phyloP scores from a whole-genome alignment of 2,888 invertebrate species.

The Limnephilus lunatus region DNA sequence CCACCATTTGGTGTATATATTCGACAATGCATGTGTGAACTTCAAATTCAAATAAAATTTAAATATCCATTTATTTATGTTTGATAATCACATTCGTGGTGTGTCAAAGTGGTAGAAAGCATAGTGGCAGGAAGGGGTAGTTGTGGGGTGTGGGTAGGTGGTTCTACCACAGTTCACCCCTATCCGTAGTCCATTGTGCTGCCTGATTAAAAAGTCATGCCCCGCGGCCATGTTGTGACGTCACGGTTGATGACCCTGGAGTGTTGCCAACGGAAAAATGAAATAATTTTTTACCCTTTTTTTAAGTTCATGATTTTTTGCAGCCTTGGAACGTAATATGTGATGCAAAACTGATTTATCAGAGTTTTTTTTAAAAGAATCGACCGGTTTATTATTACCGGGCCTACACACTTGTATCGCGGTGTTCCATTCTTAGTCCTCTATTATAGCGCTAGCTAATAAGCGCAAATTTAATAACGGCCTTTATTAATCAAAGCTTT shows the following conservation, averaged over 20 bases:
- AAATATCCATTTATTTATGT: not conserved
- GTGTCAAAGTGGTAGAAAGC: not conserved
- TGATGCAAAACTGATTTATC: not conserved
- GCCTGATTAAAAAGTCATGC: constrained; percentile 65
- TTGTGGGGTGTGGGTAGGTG: not conserved
- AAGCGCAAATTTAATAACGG: too few species aligned
- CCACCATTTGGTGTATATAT: too few species aligned
- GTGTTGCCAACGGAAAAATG: constrained; percentile 5
- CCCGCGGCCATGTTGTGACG: constrained; percentile 50
- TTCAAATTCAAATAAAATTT: too few species aligned
- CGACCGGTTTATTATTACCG: too few species aligned
- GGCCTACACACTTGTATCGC: too few species aligned
- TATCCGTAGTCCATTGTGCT: constrained; percentile 53
- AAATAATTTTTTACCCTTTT: not conserved
- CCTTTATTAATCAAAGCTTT: too few species aligned
- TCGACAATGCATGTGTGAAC: too few species aligned
- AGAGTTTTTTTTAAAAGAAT: too few species aligned
- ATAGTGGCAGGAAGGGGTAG: not conserved
- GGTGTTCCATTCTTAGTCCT: too few species aligned
- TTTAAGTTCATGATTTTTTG: not conserved
- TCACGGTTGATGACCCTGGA: constrained; percentile 35
- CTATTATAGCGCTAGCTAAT: too few species aligned
- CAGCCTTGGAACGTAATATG: not conserved
- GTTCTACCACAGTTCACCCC: constrained; percentile 11
- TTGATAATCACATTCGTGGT: not conserved